Evolutionary conservation across 2,113 vertebrate genomes (phyloP), one percentile per base, ranked within the genome.

Genomic region (Lanius collurio): DNA sequence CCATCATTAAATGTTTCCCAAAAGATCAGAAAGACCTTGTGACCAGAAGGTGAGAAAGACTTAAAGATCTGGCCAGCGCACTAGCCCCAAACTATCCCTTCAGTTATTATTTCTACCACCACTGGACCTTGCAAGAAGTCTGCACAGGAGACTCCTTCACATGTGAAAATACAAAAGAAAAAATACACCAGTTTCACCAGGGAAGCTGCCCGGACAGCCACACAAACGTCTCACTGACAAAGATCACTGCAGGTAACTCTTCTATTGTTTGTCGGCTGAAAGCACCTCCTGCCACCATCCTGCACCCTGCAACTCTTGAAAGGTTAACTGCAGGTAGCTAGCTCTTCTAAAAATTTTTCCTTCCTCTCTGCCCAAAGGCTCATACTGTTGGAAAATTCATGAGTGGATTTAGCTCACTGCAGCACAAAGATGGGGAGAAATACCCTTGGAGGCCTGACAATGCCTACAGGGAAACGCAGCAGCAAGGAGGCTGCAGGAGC

Each of bases 1-100:
- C 27, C 15, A 31, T 35, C 31, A 55, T 39, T 75, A 79, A 75
- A 82, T 15, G 3, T 63, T 41, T 70, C 74, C n/a, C 84, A 57
- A 35, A 59, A 80, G 44, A 94, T 56, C 52, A 83, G 56, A 83
- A 91, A 89, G 28, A 63, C 41, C 55, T 70, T 37, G 33, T 50
- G 35, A 64, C 49, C 77, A 65, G 59, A 53, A 89, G 80, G 90
- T 73, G n/a, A 88, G 60, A 80, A 94, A 78, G 50, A 83, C 46
- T 52, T 81, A 15, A 84, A 67, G 60, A 62, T n/a, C 10, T 1
- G 1, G 27, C 52, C 47, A 83, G 37, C 7, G 28, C 28, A 18
- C 5, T 21, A 82, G 39, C 19, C 23, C 47, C 35, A 39, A 83
- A 65, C 27, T 50, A 35, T 42, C 93, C 35, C 37, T 95, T 88